Conservation (phyloP, 2,113 vertebrate species). For the Delphinapterus leucas region DNA sequence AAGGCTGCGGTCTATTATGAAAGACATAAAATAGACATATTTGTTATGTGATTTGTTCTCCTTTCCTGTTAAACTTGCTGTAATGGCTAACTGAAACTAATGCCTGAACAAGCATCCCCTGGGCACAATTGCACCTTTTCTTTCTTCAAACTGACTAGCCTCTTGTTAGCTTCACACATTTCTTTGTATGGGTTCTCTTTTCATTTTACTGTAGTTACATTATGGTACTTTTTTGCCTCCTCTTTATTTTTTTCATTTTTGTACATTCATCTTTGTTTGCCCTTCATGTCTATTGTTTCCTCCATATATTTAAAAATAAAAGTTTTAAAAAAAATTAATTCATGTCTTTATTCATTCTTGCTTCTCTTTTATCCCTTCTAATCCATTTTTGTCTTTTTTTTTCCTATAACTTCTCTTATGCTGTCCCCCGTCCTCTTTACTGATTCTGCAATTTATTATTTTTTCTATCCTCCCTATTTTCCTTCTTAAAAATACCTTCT, state of each 20-base stretch:
- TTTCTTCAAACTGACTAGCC: background rate
- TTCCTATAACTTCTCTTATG: background rate
- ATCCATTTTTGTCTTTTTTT: background rate
- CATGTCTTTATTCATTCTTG: background rate
- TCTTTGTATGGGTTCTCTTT: background rate
- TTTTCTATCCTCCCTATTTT: background rate
- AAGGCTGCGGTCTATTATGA: background rate
- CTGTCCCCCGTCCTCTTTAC: background rate
- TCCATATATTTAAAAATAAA: background rate
- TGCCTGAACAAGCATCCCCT: background rate
- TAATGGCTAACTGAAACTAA: constrained; percentile 40
- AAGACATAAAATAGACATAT: constrained; percentile 52
- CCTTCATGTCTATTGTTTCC: background rate
- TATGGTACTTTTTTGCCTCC: background rate
- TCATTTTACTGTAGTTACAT: background rate
- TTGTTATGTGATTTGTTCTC: constrained; percentile 39
- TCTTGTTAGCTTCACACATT: background rate
- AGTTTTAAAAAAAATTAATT: background rate
- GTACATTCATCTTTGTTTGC: background rate
- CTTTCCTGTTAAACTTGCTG: constrained; percentile 36
- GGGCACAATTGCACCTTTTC: background rate
- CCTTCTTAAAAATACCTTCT: background rate
- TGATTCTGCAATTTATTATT: background rate
- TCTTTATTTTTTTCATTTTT: background rate
- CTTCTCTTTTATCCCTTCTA: background rate